Evolutionary conservation across 2,888 invertebrate genomes (phyloP), one percentile per base, ranked within the genome.

Genomic region (Cataglyphis albicans): DNA sequence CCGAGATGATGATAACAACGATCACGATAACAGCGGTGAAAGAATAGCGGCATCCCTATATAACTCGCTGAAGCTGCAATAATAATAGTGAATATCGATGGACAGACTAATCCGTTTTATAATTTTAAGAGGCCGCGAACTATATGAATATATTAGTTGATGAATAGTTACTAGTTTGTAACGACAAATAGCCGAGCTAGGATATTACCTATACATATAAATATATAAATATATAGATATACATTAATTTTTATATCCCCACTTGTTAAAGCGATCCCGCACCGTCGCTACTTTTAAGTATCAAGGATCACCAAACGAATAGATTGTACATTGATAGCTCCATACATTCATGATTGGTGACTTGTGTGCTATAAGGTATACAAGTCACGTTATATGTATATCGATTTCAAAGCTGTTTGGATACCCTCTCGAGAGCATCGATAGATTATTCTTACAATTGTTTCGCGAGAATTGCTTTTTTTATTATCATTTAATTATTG

Each of bases 191-290:
- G 93, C 88, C 90, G 90, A 88, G 68, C 90, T 93, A 93, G 92
- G 5, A 52, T n/a, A 90, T 91, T 89, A 92, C 89, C 88, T 91
- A 90, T 91, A 91, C 87, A 87, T 87, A 90, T 86, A 78, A 25
- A 29, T 29, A 67, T 89, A 92, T 90, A 88, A 12, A 41, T 91
- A 90, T 91, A 91, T 88, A 86, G 86, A 89, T 86, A 91, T 89
- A 91, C 86, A 91, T 91, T 91, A 92, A 91, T 93, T 93, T 93
- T 93, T 92, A 92, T 93, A 92, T 92, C 90, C 90, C 91, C 93
- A 91, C 91, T 92, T 92, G 91, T 93, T 92, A 93, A 90, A 86
- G 88, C 84, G 88, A 88, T 83, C 87, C 63, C 72, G 76, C 84
- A 84, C 84, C 52, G 76, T 84, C 85, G 90, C 90, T 86, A 81